Conservation (phyloP, 1,140 invertebrate species). For the Bombus balteatus region DNA sequence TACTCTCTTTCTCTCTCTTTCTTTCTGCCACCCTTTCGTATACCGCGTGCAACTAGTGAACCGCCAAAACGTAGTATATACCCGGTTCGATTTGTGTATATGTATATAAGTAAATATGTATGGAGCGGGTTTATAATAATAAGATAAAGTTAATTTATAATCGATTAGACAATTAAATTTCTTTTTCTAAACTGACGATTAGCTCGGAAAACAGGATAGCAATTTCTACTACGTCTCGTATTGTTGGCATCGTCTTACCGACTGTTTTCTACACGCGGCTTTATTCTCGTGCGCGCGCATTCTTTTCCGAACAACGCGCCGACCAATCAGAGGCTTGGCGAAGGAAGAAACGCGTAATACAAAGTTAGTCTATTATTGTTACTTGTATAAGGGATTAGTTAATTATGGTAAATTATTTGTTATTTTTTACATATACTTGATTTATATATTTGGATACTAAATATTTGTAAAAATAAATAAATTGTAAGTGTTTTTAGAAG, state of each 20-base stretch:
- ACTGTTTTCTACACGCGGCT: conserved; percentile 52
- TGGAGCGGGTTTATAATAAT: too few relatives aligned
- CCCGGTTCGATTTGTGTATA: not conserved
- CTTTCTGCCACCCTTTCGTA: conserved; percentile 22
- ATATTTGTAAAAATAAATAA: not conserved
- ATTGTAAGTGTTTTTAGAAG: not conserved
- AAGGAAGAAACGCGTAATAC: conserved; percentile 7
- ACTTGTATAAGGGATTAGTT: not conserved
- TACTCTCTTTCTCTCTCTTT: not conserved
- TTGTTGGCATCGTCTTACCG: conserved; percentile 37
- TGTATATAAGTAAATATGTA: not conserved
- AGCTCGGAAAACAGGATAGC: not conserved
- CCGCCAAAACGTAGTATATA: conserved; percentile 61
- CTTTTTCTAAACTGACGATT: not conserved
- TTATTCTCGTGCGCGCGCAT: conserved; percentile 40
- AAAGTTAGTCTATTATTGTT: conserved; percentile 17
- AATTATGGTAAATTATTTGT: not conserved
- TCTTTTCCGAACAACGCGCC: not conserved
- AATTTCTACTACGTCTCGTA: not conserved
- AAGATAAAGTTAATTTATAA: not conserved
- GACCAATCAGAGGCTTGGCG: not conserved
- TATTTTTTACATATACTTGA: not conserved
- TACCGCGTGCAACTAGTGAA: conserved; percentile 70
- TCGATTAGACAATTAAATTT: not conserved
- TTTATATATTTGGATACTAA: not conserved